Evolutionary conservation across 2,888 invertebrate genomes (phyloP).

Genomic region (Azorinus chamasolen): DNA sequence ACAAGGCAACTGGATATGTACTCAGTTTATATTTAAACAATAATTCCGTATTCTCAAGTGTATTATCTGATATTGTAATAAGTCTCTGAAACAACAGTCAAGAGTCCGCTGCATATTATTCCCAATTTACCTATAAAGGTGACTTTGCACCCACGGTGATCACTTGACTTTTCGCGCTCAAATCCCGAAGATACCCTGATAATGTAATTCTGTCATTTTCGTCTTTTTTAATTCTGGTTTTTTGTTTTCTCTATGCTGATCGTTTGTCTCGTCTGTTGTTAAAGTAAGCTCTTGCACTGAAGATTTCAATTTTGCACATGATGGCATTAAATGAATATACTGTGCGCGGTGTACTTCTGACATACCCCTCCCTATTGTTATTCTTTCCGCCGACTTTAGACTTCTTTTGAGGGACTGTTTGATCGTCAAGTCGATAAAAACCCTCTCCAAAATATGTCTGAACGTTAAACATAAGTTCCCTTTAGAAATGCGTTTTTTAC

Average conservation of each 20-base stretch:
- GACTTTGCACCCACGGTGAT: background rate
- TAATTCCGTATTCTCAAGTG: background rate
- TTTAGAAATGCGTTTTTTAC: conserved; percentile 21
- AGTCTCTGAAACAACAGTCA: conserved; percentile 27
- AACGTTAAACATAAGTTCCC: conserved; percentile 41
- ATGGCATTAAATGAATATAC: conserved; percentile 23
- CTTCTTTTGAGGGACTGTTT: conserved; percentile 70
- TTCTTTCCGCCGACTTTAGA: conserved; percentile 66
- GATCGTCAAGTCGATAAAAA: conserved; percentile 60
- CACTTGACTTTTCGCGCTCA: background rate
- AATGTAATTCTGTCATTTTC: background rate
- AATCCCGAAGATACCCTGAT: background rate
- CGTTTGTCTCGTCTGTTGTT: conserved; percentile 7
- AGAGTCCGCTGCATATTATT: conserved; percentile 24
- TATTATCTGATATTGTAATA: conserved; percentile 2
- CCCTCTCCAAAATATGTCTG: conserved; percentile 31
- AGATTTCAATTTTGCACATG: conserved; percentile 7
- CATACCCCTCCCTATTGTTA: conserved; percentile 65
- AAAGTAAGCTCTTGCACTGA: conserved; percentile 18
- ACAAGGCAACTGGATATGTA: conserved; percentile 36
- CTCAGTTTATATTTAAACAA: conserved; percentile 25
- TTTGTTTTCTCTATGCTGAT: conserved; percentile 22
- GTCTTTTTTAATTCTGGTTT: background rate
- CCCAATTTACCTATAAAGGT: background rate
- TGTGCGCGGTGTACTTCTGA: conserved; percentile 52